Base-by-base conservation (phyloP, 1,140 invertebrate genomes). In the Apis cerana region DNA sequence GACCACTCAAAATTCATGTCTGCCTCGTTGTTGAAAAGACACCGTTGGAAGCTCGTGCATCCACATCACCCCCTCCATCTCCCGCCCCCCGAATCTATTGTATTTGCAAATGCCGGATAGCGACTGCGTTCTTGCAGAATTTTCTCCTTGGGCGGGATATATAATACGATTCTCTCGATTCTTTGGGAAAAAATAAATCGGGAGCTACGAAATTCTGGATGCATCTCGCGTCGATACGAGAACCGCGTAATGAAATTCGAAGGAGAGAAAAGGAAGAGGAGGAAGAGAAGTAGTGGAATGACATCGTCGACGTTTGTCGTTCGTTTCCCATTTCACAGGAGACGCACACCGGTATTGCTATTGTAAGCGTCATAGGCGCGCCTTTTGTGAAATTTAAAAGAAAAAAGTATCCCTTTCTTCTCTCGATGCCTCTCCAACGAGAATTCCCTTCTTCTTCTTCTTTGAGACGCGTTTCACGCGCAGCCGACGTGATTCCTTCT, bases 1-100 rank as follows among this genome's bases (percentile, higher is more conserved):
- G 77, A 80, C 82, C 67, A 80, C 82, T 83, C 76, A 83, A 83
- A 82, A 82, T 82, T 82, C 75, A 78, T 78, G 75, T 82, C 75
- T 78, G 33, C 67, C 67, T 78, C 59, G 81, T 70, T 71, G 81
- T 70, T 71, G 58, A 78, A 82, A 82, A 69, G 74, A 68, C 54
- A 75, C 43, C 62, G 33, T 33, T 33, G 1, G 62, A 33, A 33
- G 19, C 64, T n/a, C 52, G 43, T 23, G 54, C 23, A 58, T 21
- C 72, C 74, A 43, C 74, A 76, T 75, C 70, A 33, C 2, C 33
- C 33, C 33, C 33, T 33, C 33, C 27, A n/a, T n/a, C n/a, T n/a
- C 27, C 27, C 2, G 1, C 27, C 2, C 62, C 71, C 58, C 72
- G 19, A 33, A 52, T 75, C 62, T 54, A 80, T 80, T 74, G 79